These are phyloP conservation scores for Furcula furcula DNA, from an alignment of 2,888 invertebrate genomes.

Conservation along the genomic window DNA sequence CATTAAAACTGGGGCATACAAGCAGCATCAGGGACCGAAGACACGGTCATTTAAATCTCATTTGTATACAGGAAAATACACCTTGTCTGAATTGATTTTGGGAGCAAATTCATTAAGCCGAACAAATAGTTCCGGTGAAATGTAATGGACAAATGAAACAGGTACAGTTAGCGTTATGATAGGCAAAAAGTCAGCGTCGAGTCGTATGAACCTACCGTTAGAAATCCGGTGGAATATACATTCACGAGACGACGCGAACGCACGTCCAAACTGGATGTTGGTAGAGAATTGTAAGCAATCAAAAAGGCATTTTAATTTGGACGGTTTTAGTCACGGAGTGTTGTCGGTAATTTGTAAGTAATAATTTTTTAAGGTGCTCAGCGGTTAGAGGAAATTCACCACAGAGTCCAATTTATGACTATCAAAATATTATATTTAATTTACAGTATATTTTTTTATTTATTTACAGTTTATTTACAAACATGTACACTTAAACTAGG, in stretches of 20 bases:
- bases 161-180: conserved; percentile 72
- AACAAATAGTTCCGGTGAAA: conserved; percentile 36
- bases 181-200: conserved; percentile 64
- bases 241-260: conserved; percentile 26
- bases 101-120: conserved; percentile 36
- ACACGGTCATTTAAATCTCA: conserved; percentile 9
- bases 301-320: conserved; percentile 25
- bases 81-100: conserved; percentile 20
- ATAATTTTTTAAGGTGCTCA: background rate
- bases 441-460: too few relatives aligned
- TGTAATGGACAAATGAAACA: conserved; percentile 46
- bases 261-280: conserved; percentile 19
- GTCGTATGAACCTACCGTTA: conserved; percentile 52
- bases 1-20: conserved; percentile 18
- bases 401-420: too few relatives aligned
- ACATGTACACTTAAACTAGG: too few relatives aligned
- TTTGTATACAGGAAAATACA: conserved; percentile 8
- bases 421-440: too few relatives aligned
- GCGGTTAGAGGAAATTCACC: too few relatives aligned
- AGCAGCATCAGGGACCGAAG: conserved; percentile 11
- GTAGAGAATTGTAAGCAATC: conserved; percentile 25
- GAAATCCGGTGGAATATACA: conserved; percentile 42
- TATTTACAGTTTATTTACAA: too few relatives aligned
- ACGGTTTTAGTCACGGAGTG: conserved; percentile 13
- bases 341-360: conserved; percentile 2